These are phyloP conservation scores for Lepidurus arcticus DNA, from an alignment of 1,140 invertebrate genomes.

Conservation along the genomic window DNA sequence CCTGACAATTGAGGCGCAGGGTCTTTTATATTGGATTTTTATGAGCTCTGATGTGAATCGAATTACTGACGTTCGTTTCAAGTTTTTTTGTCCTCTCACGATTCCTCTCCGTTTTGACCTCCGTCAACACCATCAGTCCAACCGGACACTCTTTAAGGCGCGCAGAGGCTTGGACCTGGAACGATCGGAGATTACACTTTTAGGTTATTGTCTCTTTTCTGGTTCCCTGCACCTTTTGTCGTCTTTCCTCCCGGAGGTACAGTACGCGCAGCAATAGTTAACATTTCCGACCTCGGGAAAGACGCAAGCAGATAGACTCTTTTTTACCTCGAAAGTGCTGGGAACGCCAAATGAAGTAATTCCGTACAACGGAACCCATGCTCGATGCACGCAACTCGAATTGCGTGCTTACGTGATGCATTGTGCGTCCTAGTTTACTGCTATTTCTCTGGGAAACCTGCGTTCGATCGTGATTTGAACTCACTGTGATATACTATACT, in stretches of 20 bases:
- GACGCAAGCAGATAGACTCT: too few species aligned
- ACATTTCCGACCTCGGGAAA: not conserved
- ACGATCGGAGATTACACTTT: not conserved
- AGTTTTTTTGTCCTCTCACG: too few species aligned
- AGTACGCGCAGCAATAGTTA: not conserved
- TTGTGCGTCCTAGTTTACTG: not conserved
- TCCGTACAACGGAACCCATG: not conserved
- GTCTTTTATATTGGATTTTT: too few species aligned
- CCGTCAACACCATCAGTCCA: too few species aligned
- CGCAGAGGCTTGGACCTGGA: not conserved
- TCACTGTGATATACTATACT: not conserved
- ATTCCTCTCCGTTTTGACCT: too few species aligned
- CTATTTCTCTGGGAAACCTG: not conserved
- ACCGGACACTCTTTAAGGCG: not conserved
- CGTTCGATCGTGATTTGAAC: not conserved
- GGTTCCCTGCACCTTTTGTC: not conserved
- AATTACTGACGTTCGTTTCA: too few species aligned
- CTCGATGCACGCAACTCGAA: not conserved
- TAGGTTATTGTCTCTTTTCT: conserved; percentile 12
- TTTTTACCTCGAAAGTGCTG: too few species aligned
- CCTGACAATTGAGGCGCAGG: too few species aligned
- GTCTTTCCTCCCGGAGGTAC: not conserved
- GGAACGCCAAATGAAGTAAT: not conserved
- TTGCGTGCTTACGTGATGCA: not conserved
- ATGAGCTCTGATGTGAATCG: too few species aligned